Evolutionary conservation across 2,888 invertebrate genomes (phyloP), one percentile per base, ranked within the genome.

Genomic region (Tenthredo distinguenda): DNA sequence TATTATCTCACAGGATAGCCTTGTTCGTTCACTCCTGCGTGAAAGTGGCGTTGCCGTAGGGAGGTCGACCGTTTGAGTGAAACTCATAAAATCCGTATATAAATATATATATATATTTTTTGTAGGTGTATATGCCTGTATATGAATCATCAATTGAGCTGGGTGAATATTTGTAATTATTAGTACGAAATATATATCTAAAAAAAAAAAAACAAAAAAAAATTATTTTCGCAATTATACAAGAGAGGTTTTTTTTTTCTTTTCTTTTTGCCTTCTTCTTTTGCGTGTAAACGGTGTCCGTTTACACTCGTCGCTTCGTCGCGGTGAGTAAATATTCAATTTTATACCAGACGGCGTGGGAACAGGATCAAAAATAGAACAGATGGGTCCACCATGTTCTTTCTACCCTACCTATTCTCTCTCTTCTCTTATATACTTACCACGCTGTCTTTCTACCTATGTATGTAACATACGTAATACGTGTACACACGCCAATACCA

Each of bases 281-380:
- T 62, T 81, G 18, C 47, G 31, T 34, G 40, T 37, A 62, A 62
- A 58, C 58, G 40, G 37, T 50, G 34, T 62, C 58, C 81, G 21
- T 71, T 83, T 50, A 34, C 43, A 68, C 68, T 55, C 18, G 43
- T 31, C 43, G 47, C 43, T 40, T 58, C 47, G 65, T 37, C 58
- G 68, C 21, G 34, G 47, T n/a, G 68, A 47, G 50, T 68, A 83
- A 83, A 83, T 83, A 83, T 68, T 68, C 40, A 83, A 83, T 83
- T 83, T 83, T 18, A 47, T 83, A 50, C 26, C 68, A 83, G 83
- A 71, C 71, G 77, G 81, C 83, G 83, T 83, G 71, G 83, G 71
- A 83, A 83, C 83, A 47, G 68, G 83, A 65, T 83, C 68, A 81
- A 81, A 81, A 81, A 81, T 71, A 68, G 21, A 68, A 83, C 83